Base-by-base conservation (phyloP, 2,797 vertebrate genomes). In the Pseudochaenichthys georgianus region DNA sequence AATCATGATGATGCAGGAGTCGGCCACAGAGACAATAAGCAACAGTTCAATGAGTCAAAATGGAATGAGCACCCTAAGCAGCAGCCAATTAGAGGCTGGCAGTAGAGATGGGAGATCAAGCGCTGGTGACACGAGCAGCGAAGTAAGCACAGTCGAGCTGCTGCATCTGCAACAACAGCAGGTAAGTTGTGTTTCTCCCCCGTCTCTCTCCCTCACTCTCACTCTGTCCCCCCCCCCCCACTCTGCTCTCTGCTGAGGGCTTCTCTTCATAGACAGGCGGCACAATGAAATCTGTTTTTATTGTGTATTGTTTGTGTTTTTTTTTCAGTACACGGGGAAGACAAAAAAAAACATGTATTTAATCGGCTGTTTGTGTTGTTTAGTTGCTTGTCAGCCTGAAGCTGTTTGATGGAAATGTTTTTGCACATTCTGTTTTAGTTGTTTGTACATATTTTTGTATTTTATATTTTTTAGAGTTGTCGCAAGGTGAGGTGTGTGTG, bases 1-100 rank as follows among this genome's bases (percentile, higher is more conserved):
- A 98, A 99, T 93, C 87, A 92, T 99, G 98, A 99, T 99, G 97
- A 99, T 99, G 98, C 98, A 99, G 97, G 98, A 99, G 97, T 98
- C 98, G 96, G 97, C 97, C 96, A 97, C 97, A 96, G 97, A 99
- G 97, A 99, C 98, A 98, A 99, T 99, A 99, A 99, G 97, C 97
- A 99, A 99, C 98, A 99, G 97, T 99, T 99, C 97, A 98, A 98
- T 99, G 98, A 99, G 97, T 99, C 98, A 98, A 97, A 99, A 99
- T 99, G 98, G 98, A 98, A 97, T 99, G 97, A 99, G 97, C 97
- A 96, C 96, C 97, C 97, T 99, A 96, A 98, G 97, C 97, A 90
- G 91, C 92, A 98, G 97, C 98, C 98, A 99, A 99, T 99, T 99
- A 99, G 98, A 99, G 96, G 97, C 97, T 97, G 97, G 97, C 97